phyloP scores from a whole-genome alignment of 2,113 vertebrate genomes.

The Aptenodytes forsteri region DNA sequence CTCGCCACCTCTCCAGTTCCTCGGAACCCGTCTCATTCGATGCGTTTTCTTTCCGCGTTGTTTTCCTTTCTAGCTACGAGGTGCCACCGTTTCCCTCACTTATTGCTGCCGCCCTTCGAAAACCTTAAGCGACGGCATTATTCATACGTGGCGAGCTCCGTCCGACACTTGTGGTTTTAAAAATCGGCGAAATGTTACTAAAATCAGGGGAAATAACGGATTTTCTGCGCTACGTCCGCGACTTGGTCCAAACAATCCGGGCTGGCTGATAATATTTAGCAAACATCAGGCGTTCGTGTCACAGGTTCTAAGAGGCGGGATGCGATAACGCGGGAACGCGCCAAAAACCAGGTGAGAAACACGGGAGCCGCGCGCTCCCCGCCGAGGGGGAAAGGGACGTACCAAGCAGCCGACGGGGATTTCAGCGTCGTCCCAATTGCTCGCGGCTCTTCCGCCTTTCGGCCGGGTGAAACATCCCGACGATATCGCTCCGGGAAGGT shows the following conservation, averaged over 20 bases:
- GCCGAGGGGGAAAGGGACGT: background rate
- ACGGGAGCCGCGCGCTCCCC: fast-evolving
- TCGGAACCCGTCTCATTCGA: background rate
- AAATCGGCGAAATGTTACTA: fast-evolving
- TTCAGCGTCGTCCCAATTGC: background rate
- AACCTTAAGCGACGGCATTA: fast-evolving
- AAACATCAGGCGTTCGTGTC: fast-evolving
- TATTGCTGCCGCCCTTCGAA: background rate
- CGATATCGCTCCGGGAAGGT: background rate
- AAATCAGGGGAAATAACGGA: fast-evolving
- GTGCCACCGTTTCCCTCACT: background rate
- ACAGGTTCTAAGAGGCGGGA: background rate
- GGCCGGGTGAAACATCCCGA: background rate
- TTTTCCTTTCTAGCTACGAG: background rate
- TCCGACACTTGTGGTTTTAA: fast-evolving
- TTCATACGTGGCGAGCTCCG: fast-evolving
- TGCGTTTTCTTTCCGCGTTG: fast-evolving
- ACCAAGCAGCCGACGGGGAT: fast-evolving
- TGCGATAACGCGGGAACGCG: fast-evolving
- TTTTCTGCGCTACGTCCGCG: fast-evolving
- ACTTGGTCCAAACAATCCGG: background rate
- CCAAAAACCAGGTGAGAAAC: fast-evolving
- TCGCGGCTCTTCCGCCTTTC: background rate
- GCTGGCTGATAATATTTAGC: fast-evolving
- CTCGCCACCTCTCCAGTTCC: background rate